phyloP scores from a whole-genome alignment of 30 jellyfish, hydroid and myxozoan species.

The Aurelia sp. region DNA sequence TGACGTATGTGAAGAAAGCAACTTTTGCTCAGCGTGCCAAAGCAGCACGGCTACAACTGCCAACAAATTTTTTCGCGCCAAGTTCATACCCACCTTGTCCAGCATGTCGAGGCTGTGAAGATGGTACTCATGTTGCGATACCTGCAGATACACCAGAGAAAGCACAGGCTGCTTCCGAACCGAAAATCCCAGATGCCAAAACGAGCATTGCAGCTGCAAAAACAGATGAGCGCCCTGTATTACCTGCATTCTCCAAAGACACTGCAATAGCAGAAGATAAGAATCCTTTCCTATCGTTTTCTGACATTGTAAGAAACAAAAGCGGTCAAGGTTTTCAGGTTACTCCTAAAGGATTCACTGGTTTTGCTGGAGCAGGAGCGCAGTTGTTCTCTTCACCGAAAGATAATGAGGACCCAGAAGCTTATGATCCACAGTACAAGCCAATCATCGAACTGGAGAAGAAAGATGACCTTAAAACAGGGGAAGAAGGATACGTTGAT shows the following conservation, averaged over 20 bases:
- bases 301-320: conserved; percentile 34
- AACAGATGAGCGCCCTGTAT: too few species aligned
- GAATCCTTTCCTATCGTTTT: conserved; percentile 35
- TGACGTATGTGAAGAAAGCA: conserved; percentile 80
- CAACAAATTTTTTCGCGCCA: conserved; percentile 74
- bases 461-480: conserved; percentile 57
- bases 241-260: too few species aligned
- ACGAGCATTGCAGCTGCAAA: too few species aligned
- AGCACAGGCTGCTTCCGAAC: too few species aligned
- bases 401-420: conserved; percentile 40
- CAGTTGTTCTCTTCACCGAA: conserved; percentile 33
- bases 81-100: conserved; percentile 60
- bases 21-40: conserved; percentile 76
- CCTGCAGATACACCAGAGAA: too few species aligned
- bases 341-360: background rate
- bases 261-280: too few species aligned
- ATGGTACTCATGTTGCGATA: background rate
- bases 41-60: conserved; percentile 84
- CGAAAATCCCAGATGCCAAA: too few species aligned
- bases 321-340: background rate
- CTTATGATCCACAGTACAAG: conserved; percentile 58
- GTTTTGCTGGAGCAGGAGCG: conserved; percentile 66
- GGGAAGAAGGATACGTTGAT: conserved; percentile 66
- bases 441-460: conserved; percentile 57
- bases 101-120: conserved; percentile 69